Evolutionary conservation across 2,888 invertebrate species (phyloP).

Genomic region (Hypselothyrea guttata): DNA sequence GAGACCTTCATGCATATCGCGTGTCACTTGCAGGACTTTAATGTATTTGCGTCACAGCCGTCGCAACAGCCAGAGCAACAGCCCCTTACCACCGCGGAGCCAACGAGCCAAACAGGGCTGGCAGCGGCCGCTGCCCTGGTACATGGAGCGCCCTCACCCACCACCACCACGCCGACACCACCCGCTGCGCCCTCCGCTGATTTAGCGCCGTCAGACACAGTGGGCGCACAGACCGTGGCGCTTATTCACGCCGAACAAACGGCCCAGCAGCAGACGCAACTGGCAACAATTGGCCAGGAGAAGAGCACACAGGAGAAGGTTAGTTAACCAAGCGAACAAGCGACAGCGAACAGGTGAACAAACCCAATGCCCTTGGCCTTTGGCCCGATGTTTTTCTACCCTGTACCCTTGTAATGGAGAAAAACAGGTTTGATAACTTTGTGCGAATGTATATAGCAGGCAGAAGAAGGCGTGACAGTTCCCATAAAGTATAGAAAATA

Average conservation of each 20-base stretch:
- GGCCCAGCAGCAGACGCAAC: constrained; percentile 63
- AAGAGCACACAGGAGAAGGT: constrained; percentile 92
- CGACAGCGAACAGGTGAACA: no score
- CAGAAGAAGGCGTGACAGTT: no score
- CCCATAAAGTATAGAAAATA: no score
- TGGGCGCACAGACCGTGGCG: constrained; percentile 66
- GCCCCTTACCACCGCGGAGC: constrained; percentile 44
- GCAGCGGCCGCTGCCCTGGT: constrained; percentile 74
- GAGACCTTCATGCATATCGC: constrained; percentile 9
- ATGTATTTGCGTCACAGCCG: constrained; percentile 79
- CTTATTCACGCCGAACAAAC: constrained; percentile 68
- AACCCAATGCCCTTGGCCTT: constrained; percentile 35
- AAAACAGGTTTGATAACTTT: no score
- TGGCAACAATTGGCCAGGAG: constrained; percentile 86
- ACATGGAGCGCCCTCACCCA: constrained; percentile 67
- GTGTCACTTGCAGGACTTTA: constrained; percentile 76
- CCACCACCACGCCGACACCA: constrained; percentile 51
- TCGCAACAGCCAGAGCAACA: constrained; percentile 69
- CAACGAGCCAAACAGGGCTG: constrained; percentile 66
- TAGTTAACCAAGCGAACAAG: constrained; percentile 29
- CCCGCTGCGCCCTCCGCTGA: constrained; percentile 42
- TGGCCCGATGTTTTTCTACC: background rate
- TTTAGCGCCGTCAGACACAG: constrained; percentile 41
- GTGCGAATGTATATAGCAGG: no score
- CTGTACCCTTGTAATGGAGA: no score